These are phyloP conservation scores for Jacana jacana DNA, from an alignment of 2,113 vertebrate species.

Conservation along the genomic window DNA sequence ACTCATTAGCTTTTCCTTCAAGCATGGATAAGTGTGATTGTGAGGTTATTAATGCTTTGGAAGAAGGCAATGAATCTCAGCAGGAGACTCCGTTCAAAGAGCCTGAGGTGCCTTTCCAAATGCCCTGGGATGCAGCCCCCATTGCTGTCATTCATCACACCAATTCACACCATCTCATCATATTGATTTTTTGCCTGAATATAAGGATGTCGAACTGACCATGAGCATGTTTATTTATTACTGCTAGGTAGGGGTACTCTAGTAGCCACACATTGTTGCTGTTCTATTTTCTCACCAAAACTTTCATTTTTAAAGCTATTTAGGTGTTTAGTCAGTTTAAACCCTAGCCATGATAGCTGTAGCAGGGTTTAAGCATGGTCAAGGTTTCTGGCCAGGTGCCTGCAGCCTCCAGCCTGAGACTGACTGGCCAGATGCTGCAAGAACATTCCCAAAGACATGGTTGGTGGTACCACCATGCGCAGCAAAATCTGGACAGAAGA, in stretches of 20 bases:
- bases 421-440: not conserved
- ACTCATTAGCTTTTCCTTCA: not conserved
- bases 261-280: not conserved
- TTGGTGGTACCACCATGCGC: not conserved
- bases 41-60: not conserved
- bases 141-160: not conserved
- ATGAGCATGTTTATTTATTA: not conserved
- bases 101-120: not conserved
- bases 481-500: not conserved
- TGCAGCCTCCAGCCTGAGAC: not conserved
- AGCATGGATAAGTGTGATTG: not conserved
- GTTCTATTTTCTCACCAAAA: not conserved
- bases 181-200: not conserved
- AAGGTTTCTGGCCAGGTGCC: not conserved
- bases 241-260: not conserved
- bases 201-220: fast-evolving
- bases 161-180: not conserved
- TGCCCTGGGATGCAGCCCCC: not conserved
- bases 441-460: not conserved
- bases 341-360: not conserved
- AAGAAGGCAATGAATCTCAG: not conserved
- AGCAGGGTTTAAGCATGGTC: not conserved
- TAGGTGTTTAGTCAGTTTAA: not conserved
- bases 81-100: not conserved
- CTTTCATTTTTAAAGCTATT: not conserved